Conservation (phyloP, 1,140 invertebrate genomes). For the Lepidurus couesii region DNA sequence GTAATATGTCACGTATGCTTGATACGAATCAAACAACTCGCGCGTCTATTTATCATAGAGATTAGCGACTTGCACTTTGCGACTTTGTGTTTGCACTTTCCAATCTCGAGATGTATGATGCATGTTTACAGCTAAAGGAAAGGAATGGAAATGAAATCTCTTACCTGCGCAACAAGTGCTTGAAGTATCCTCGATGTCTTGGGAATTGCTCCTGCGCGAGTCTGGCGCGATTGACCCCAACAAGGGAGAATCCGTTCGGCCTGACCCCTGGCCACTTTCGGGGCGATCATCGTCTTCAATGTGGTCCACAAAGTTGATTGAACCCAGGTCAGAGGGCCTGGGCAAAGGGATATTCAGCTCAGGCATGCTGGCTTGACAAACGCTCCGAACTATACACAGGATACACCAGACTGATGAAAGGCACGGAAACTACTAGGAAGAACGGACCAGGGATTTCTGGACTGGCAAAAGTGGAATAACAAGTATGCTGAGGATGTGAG, state of each 20-base stretch:
- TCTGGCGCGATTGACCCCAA: neutral
- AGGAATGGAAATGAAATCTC: neutral
- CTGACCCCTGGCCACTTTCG: neutral
- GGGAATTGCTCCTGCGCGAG: neutral
- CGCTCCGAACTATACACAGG: neutral
- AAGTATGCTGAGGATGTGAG: too few species aligned
- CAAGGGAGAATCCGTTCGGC: neutral
- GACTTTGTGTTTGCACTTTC: too few species aligned
- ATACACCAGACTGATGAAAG: too few species aligned
- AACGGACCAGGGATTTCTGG: too few species aligned
- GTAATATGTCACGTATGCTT: too few species aligned
- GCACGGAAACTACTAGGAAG: too few species aligned
- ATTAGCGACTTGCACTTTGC: too few species aligned
- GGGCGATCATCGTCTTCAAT: neutral
- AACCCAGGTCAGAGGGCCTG: neutral
- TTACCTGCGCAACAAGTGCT: neutral
- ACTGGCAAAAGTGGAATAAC: too few species aligned
- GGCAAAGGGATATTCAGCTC: neutral
- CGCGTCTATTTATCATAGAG: too few species aligned
- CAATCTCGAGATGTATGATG: too few species aligned
- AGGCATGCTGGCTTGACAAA: neutral
- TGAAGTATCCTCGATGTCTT: neutral
- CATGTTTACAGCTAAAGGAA: neutral
- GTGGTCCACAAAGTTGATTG: neutral
- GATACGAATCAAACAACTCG: too few species aligned